Percentiles rank a stretch among this genome's conserved stretches.
Evolutionary conservation across 2,888 invertebrate genomes (phyloP).

Genomic region (Dryobotodes eremita): DNA sequence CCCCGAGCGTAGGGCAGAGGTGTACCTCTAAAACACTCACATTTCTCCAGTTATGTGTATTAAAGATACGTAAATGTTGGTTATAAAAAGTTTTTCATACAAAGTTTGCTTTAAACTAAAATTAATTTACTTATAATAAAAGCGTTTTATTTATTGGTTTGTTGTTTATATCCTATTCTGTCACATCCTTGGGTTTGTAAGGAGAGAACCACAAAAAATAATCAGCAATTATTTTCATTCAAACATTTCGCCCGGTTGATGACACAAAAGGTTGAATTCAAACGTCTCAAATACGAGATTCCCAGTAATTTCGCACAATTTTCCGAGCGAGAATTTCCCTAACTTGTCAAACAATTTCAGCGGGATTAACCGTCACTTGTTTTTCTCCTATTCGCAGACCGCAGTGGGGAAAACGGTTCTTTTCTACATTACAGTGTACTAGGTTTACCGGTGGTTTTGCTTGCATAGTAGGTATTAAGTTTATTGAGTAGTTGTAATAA

Average conservation of each 20-base stretch:
- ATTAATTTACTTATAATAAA: background rate
- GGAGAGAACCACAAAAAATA: background rate
- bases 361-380: conserved; percentile 40
- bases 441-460: background rate
- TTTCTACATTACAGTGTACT: conserved; percentile 5
- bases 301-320: conserved; percentile 33
- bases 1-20: too few relatives aligned
- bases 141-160: background rate
- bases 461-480: too few relatives aligned
- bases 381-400: conserved; percentile 40
- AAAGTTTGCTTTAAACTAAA: background rate
- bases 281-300: conserved; percentile 23
- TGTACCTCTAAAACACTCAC: too few relatives aligned
- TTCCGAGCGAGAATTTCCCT: conserved; percentile 38
- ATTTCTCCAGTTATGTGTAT: too few relatives aligned
- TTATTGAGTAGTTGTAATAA: too few relatives aligned
- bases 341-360: conserved; percentile 50
- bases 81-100: background rate
- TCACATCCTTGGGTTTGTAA: background rate
- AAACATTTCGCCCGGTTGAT: background rate
- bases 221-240: background rate
- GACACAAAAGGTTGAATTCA: conserved; percentile 37
- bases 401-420: conserved; percentile 15
- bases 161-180: background rate
- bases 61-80: too few relatives aligned